Percentiles rank a stretch among this genome's conserved stretches.
Evolutionary conservation across 1,140 invertebrate species (phyloP).

Genomic region (Cotesia chilonis): DNA sequence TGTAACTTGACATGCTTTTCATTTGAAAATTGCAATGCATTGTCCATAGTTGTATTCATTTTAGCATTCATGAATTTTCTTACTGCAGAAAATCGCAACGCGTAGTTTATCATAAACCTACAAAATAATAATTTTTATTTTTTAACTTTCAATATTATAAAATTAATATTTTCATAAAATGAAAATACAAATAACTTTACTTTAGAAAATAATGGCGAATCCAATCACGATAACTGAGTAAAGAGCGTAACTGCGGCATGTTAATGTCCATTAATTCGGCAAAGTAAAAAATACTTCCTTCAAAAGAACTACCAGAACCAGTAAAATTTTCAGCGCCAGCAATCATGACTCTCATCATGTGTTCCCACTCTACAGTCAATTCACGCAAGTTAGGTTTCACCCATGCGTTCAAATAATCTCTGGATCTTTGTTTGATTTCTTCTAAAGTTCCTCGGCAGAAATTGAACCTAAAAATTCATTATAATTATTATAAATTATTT

Average conservation of each 20-base stretch:
- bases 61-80: no score
- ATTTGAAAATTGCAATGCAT: no score
- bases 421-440: conserved; percentile 54
- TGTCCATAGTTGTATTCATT: no score
- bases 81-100: no score
- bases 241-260: conserved; percentile 49
- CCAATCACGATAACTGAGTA: conserved; percentile 47
- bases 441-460: conserved; percentile 65
- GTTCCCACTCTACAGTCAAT: conserved; percentile 59
- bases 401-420: conserved; percentile 55
- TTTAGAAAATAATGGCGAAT: conserved; percentile 39
- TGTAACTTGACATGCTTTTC: no score
- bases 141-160: no score
- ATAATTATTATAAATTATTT: background rate
- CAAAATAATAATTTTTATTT: no score
- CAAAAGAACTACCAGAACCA: conserved; percentile 46
- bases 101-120: no score
- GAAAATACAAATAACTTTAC: conserved; percentile 28
- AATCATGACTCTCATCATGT: conserved; percentile 60
- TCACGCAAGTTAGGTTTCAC: conserved; percentile 59
- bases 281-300: conserved; percentile 50
- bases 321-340: conserved; percentile 55
- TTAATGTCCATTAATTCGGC: conserved; percentile 50
- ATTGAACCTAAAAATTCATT: background rate
- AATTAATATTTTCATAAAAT: no score